phyloP scores from a whole-genome alignment of 2,888 invertebrate species.

The Andrena minutula region DNA sequence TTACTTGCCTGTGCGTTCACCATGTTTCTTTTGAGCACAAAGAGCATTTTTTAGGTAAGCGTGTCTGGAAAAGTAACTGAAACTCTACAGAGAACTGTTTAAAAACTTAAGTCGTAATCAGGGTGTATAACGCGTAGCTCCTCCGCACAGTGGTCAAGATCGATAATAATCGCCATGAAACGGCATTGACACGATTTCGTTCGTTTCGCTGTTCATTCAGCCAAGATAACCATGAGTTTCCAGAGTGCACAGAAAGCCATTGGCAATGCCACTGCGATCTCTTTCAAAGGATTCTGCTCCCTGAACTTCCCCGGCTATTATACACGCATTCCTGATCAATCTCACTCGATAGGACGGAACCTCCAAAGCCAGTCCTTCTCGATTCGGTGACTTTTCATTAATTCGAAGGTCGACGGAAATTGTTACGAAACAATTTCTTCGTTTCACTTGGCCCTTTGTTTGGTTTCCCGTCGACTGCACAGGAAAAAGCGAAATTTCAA shows the following conservation, averaged over 20 bases:
- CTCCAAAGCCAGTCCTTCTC: background rate
- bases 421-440: conserved; percentile 3
- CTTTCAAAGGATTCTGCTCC: background rate
- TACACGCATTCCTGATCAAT: background rate
- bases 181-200: conserved; percentile 50
- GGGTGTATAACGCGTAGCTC: background rate
- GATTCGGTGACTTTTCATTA: conserved; percentile 6
- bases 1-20: background rate
- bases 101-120: conserved; percentile 6
- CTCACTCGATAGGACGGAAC: background rate
- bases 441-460: background rate
- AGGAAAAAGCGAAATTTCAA: background rate
- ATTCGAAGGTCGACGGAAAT: background rate
- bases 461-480: background rate
- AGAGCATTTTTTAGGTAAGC: background rate
- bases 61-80: background rate
- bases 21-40: background rate
- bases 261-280: background rate
- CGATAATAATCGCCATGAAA: conserved; percentile 38
- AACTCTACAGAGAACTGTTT: background rate
- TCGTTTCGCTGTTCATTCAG: background rate
- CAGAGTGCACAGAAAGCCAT: background rate
- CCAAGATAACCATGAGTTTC: conserved; percentile 17
- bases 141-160: conserved; percentile 4
- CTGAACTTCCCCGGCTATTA: background rate